Evolutionary conservation across 2,888 invertebrate species (phyloP).

Genomic region (Tineola bisselliella): DNA sequence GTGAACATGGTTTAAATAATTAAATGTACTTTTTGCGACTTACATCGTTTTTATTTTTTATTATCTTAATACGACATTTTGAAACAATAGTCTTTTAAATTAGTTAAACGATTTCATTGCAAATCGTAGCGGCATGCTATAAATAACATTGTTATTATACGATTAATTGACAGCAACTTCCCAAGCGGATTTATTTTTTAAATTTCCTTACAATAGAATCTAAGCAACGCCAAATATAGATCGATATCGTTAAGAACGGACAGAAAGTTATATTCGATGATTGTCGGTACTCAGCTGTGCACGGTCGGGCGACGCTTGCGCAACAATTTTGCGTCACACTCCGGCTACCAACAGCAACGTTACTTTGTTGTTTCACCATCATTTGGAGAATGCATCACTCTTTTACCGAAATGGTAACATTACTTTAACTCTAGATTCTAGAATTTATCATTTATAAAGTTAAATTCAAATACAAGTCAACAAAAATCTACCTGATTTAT

Average conservation of each 20-base stretch:
- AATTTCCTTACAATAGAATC: slow-evolving; percentile 6
- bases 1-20: too few species aligned
- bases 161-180: not conserved
- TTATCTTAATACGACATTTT: too few species aligned
- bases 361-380: slow-evolving; percentile 12
- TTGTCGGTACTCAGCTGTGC: slow-evolving; percentile 12
- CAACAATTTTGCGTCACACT: slow-evolving; percentile 19
- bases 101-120: not conserved
- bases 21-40: too few species aligned
- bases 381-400: not conserved
- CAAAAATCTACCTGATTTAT: too few species aligned
- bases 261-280: slow-evolving; percentile 17
- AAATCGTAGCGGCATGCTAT: not conserved
- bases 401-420: not conserved
- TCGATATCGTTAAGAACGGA: slow-evolving; percentile 15
- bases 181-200: not conserved
- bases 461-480: not conserved
- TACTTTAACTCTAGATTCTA: not conserved
- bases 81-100: too few species aligned
- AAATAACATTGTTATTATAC: not conserved
- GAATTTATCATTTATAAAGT: not conserved
- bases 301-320: slow-evolving; percentile 23
- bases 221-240: slow-evolving; percentile 12
- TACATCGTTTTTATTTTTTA: too few species aligned
- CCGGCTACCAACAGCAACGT: not conserved